These are phyloP conservation scores for Rutpela maculata DNA, from an alignment of 2,888 invertebrate genomes.

Conservation along the genomic window DNA sequence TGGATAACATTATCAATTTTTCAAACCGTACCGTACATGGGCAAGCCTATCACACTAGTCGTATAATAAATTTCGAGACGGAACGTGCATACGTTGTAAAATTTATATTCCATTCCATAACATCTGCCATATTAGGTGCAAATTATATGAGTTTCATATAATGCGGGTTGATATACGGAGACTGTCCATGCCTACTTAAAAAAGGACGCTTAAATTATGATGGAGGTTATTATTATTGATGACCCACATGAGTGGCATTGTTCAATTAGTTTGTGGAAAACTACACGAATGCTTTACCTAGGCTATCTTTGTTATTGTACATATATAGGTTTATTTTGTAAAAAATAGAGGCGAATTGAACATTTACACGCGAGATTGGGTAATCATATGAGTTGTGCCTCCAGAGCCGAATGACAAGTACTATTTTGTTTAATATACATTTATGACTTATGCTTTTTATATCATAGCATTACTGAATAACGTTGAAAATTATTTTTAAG, in stretches of 20 bases:
- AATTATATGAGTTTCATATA: conserved; percentile 31
- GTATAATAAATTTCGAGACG: conserved; percentile 28
- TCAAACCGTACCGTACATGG: conserved; percentile 10
- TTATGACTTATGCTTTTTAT: too few relatives aligned
- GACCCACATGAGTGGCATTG: conserved; percentile 40
- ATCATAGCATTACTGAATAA: too few relatives aligned
- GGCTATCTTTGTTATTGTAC: not conserved
- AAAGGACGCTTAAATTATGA: conserved; percentile 41
- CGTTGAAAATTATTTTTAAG: too few relatives aligned
- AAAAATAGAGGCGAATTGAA: not conserved
- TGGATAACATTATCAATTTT: conserved; percentile 35
- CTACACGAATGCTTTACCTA: conserved; percentile 24
- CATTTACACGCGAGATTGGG: too few relatives aligned
- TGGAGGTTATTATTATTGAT: conserved; percentile 48
- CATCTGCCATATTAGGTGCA: conserved; percentile 48
- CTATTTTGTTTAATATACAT: too few relatives aligned
- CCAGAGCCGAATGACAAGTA: too few relatives aligned
- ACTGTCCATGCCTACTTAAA: not conserved
- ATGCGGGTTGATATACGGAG: conserved; percentile 36
- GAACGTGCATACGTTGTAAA: conserved; percentile 31
- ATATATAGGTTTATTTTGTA: not conserved
- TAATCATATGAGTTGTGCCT: too few relatives aligned
- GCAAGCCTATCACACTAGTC: conserved; percentile 18
- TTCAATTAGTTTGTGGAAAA: not conserved
- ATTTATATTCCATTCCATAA: conserved; percentile 30